These are phyloP conservation scores for Lagopus leucura DNA, from an alignment of 2,113 vertebrate species.

Conservation along the genomic window DNA sequence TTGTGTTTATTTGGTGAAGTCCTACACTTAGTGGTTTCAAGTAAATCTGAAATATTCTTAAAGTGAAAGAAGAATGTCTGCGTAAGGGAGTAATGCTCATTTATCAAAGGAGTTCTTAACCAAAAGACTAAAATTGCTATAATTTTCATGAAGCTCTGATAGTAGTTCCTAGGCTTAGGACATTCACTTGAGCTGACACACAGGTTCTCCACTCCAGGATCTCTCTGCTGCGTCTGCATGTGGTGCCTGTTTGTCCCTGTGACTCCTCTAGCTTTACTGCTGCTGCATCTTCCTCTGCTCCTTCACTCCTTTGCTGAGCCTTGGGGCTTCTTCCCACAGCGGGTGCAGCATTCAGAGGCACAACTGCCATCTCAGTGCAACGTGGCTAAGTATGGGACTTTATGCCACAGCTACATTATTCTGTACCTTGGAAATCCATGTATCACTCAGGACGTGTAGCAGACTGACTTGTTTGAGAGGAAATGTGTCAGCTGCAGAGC, in stretches of 20 bases:
- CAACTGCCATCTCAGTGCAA: not conserved
- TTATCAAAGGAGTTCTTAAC: not conserved
- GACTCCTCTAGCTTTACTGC: not conserved
- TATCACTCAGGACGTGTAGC: not conserved
- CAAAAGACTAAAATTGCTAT: not conserved
- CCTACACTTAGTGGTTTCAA: not conserved
- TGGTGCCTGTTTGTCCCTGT: not conserved
- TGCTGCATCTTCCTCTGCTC: not conserved
- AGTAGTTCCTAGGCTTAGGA: not conserved
- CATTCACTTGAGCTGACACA: not conserved
- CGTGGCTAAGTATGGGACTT: not conserved
- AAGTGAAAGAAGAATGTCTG: not conserved
- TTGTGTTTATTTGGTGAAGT: not conserved
- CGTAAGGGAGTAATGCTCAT: not conserved
- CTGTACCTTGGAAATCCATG: not conserved
- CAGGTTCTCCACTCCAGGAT: not conserved
- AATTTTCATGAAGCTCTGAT: not conserved
- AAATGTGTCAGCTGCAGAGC: not conserved
- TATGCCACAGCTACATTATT: not conserved
- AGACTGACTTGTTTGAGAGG: not conserved
- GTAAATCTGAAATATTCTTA: not conserved
- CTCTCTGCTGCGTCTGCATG: not conserved
- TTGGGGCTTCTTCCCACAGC: rapidly evolving
- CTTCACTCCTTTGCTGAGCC: not conserved
- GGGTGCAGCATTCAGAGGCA: not conserved